Evolutionary conservation across 2,888 invertebrate species (phyloP).

Genomic region (Punctoribates punctum): DNA sequence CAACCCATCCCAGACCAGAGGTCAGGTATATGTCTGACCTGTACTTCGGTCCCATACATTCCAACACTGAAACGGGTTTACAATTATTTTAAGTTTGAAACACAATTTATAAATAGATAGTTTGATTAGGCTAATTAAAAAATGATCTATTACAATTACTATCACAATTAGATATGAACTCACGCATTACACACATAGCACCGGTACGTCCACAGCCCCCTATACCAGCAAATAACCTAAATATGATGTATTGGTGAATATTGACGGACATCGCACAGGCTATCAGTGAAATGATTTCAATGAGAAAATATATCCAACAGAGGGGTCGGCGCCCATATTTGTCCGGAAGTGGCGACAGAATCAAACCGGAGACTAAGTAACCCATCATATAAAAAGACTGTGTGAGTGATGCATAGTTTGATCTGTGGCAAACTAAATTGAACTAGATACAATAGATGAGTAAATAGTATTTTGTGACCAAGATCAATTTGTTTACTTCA

Average conservation of each 20-base stretch:
- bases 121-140: no score
- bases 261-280: slow-evolving; percentile 23
- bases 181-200: background rate
- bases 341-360: background rate
- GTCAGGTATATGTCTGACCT: slow-evolving; percentile 18
- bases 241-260: background rate
- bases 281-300: background rate
- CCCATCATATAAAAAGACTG: slow-evolving; percentile 32
- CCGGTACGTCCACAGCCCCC: slow-evolving; percentile 13
- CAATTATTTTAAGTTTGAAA: background rate
- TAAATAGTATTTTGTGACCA: no score
- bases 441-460: slow-evolving; percentile 14
- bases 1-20: slow-evolving; percentile 36
- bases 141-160: no score
- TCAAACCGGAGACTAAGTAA: slow-evolving; percentile 4
- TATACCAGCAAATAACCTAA: background rate
- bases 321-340: slow-evolving; percentile 25
- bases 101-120: no score
- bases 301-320: slow-evolving; percentile 4
- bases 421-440: slow-evolving; percentile 21
- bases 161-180: background rate
- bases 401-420: slow-evolving; percentile 29
- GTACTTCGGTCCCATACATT: slow-evolving; percentile 25
- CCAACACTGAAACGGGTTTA: background rate
- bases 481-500: slow-evolving; percentile 14